Conservation (phyloP, 1,140 invertebrate genomes). For the Bombus waltoni region DNA sequence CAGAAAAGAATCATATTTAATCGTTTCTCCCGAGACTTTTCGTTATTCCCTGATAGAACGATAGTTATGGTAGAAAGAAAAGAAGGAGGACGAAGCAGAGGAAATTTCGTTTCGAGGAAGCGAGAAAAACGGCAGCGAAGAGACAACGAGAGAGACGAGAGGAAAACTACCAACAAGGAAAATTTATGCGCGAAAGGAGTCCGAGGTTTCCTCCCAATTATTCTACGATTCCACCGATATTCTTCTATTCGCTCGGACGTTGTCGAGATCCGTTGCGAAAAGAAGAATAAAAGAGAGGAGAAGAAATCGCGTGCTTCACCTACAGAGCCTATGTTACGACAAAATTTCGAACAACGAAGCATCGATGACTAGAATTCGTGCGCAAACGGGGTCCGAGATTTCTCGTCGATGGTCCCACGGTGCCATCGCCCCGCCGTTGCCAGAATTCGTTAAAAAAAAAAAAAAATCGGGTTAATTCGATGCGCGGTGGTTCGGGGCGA, state of each 20-base stretch:
- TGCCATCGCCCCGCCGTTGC: background rate
- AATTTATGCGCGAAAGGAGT: background rate
- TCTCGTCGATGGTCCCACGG: background rate
- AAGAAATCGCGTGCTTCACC: background rate
- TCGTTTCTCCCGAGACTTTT: too few relatives aligned
- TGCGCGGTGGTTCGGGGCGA: background rate
- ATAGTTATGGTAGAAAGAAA: too few relatives aligned
- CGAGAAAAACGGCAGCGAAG: too few relatives aligned
- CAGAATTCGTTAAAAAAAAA: background rate
- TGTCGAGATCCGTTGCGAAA: background rate
- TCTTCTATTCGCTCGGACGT: too few relatives aligned
- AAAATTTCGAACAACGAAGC: background rate
- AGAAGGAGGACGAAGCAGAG: background rate
- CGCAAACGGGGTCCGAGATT: background rate
- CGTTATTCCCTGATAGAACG: too few relatives aligned
- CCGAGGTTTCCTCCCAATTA: background rate
- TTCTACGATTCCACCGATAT: background rate
- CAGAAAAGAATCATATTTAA: too few relatives aligned
- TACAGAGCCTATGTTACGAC: too few relatives aligned
- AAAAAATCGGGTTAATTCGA: conserved; percentile 39
- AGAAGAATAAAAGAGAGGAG: background rate
- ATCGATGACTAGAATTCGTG: background rate
- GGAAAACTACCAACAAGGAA: too few relatives aligned
- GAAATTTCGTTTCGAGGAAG: background rate
- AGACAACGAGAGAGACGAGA: background rate